Base-by-base conservation (phyloP, 2,113 vertebrate species). In the Coturnix japonica region DNA sequence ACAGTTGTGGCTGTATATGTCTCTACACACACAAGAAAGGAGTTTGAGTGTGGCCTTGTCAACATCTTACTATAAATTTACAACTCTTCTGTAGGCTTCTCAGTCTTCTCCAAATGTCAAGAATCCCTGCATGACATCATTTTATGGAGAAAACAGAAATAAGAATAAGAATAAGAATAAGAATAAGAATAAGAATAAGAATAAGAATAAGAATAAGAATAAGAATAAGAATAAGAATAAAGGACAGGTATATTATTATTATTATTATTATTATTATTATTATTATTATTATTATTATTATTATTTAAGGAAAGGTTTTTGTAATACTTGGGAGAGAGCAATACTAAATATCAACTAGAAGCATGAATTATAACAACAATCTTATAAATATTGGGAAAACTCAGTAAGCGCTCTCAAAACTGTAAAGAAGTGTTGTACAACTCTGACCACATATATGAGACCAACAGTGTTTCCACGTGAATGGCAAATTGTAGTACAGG, bases 41-140 rank as follows among this genome's bases (percentile, higher is more conserved):
- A 73, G 12, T 75, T 81, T 75, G 69, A 93, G 39, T 73, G 54
- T 57, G 67, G n/a, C 19, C 66, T 91, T 81, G 19, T 83, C 85
- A 91, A 76, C 61, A 44, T 72, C 80, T 59, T 44, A n/a, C 16
- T 18, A 20, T 69, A 31, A 75, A 61, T 80, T 6, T 8, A 56
- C 25, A 74, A 44, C 16, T 78, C 15, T 57, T 81, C 18, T 46
- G 8, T 3, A 56, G 54, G 31, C 3, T 56, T 91, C 66, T 81
- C 21, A 64, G 71, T 81, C 57, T 89, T 89, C 78, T 20, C 5
- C 39, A 44, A 64, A 90, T 69, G 44, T 69, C 20, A 89, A 56
- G 31, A 81, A 47, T 1, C 1, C 7, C 30, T 56, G 18, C 11
- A 41, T 69, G 61, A 31, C 44, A 31, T 39, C 6, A 72, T 87